Conservation (phyloP, 1,140 invertebrate species). For the Hyphantria cunea region DNA sequence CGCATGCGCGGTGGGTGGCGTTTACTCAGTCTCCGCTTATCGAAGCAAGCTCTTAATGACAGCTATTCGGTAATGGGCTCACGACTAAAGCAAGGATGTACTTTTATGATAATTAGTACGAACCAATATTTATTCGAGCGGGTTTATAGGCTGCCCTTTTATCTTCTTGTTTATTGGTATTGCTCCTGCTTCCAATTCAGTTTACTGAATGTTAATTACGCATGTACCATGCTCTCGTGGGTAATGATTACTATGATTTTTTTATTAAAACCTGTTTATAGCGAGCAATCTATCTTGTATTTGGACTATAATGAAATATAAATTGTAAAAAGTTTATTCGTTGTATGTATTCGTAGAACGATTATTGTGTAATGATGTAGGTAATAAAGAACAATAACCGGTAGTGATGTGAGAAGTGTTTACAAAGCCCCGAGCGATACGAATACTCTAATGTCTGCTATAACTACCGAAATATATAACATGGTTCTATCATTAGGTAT, state of each 20-base stretch:
- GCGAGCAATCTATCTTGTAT: constrained; percentile 6
- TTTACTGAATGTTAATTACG: constrained; percentile 57
- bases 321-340: constrained; percentile 4
- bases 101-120: constrained; percentile 77
- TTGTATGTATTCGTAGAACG: constrained; percentile 7
- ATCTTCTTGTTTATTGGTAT: constrained; percentile 71
- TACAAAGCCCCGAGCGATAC: constrained; percentile 27
- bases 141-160: constrained; percentile 64
- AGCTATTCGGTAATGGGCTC: constrained; percentile 71
- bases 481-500: constrained; percentile 64
- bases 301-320: constrained; percentile 3
- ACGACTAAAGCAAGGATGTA: constrained; percentile 58
- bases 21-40: constrained; percentile 52
- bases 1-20: constrained; percentile 61
- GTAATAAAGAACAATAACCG: constrained; percentile 5
- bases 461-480: constrained; percentile 52
- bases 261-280: constrained; percentile 11
- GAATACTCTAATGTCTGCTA: constrained; percentile 19
- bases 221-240: constrained; percentile 44
- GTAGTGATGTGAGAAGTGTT: constrained; percentile 26
- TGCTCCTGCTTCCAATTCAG: constrained; percentile 52
- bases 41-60: constrained; percentile 64
- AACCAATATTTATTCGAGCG: constrained; percentile 72
- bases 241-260: constrained; percentile 33
- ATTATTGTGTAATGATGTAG: constrained; percentile 25